These are phyloP conservation scores for Indicator maculatus DNA, from an alignment of 2,113 vertebrate species.

Conservation along the genomic window DNA sequence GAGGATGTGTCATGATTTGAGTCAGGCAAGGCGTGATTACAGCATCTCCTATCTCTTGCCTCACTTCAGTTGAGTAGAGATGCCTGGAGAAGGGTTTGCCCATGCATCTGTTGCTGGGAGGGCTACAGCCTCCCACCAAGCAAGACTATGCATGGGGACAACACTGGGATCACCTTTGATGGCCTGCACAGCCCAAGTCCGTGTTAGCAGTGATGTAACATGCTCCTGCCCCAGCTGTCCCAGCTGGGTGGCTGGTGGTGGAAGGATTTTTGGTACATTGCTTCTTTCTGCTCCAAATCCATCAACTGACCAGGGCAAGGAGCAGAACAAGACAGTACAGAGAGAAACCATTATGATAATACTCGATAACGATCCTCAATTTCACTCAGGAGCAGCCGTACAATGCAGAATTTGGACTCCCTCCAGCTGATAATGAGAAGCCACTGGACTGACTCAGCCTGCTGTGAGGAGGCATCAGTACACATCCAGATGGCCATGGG, in stretches of 20 bases:
- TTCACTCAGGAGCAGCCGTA: conserved; percentile 18
- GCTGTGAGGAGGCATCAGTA: conserved; percentile 54
- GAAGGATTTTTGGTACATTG: neutral
- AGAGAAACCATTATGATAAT: conserved; percentile 29
- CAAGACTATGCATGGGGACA: accelerated
- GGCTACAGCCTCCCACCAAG: neutral
- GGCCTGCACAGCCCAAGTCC: neutral
- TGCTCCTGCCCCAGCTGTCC: neutral
- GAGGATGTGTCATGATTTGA: neutral
- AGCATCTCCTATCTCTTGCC: neutral
- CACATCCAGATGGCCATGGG: conserved; percentile 61
- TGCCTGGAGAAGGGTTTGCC: neutral
- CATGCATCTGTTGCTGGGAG: accelerated
- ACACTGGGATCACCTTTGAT: accelerated
- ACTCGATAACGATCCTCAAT: conserved; percentile 46
- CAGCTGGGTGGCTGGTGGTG: neutral
- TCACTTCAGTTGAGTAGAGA: accelerated
- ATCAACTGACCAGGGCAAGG: conserved; percentile 1
- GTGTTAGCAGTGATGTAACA: accelerated
- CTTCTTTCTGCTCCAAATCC: conserved; percentile 1
- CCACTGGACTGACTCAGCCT: conserved; percentile 67
- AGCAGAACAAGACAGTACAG: conserved; percentile 10
- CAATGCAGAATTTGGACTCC: conserved; percentile 34
- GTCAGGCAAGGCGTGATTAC: neutral
- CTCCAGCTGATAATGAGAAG: conserved; percentile 68